These are phyloP conservation scores for Lypha dubia DNA, from an alignment of 2,888 invertebrate genomes.

Conservation along the genomic window DNA sequence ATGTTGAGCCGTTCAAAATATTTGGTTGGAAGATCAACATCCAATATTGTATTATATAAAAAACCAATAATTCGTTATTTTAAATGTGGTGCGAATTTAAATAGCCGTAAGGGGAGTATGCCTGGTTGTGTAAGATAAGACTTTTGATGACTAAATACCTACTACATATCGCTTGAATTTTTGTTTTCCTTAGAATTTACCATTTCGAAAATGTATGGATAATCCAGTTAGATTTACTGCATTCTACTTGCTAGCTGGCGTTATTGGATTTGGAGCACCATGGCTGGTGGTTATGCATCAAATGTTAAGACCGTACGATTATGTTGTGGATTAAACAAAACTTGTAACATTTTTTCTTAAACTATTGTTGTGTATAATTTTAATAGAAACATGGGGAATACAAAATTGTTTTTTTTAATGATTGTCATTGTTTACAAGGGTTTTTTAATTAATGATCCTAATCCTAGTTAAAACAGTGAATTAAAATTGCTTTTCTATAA, in stretches of 20 bases:
- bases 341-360: background rate
- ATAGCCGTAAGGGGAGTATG: constrained; percentile 68
- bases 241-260: constrained; percentile 74
- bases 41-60: constrained; percentile 4
- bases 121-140: constrained; percentile 76
- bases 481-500: no score
- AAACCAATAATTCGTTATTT: background rate
- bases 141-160: background rate
- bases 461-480: no score
- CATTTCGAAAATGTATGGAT: constrained; percentile 74
- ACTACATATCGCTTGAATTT: background rate
- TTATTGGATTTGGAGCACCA: constrained; percentile 77
- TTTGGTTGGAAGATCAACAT: background rate
- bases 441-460: no score
- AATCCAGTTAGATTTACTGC: constrained; percentile 77
- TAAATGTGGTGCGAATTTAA: background rate
- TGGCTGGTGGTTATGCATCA: constrained; percentile 74
- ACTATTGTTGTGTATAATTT: background rate
- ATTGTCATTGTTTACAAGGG: no score
- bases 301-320: constrained; percentile 68
- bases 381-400: background rate
- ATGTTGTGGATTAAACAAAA: constrained; percentile 44
- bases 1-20: constrained; percentile 51
- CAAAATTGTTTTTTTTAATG: no score
- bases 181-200: constrained; percentile 62